Conservation (phyloP, 2,113 vertebrate species). For the Paralichthys olivaceus region DNA sequence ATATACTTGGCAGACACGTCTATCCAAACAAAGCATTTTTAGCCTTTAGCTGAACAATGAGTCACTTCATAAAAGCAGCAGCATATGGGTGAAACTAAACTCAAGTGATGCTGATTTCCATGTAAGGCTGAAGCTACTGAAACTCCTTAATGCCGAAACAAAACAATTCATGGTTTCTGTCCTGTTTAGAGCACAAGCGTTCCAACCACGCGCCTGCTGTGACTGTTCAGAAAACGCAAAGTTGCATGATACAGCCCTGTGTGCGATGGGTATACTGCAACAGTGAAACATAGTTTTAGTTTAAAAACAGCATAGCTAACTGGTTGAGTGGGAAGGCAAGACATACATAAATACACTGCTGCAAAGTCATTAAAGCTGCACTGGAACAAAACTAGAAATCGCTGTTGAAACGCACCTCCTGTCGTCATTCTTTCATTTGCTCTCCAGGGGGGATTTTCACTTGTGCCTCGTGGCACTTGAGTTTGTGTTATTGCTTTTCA, state of each 20-base stretch:
- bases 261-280: not conserved
- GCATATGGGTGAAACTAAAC: not conserved
- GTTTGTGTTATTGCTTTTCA: constrained; percentile 69
- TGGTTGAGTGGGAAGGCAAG: constrained; percentile 17
- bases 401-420: constrained; percentile 11
- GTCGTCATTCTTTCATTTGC: constrained; percentile 26
- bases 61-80: not conserved
- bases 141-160: not conserved
- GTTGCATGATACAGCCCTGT: not conserved
- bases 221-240: constrained; percentile 16
- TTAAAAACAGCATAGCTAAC: not conserved
- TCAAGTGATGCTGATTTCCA: not conserved
- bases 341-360: constrained; percentile 9
- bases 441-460: constrained; percentile 47
- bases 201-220: not conserved
- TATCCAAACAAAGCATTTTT: not conserved
- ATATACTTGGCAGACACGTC: not conserved
- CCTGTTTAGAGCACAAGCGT: not conserved
- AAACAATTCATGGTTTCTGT: not conserved
- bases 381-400: constrained; percentile 21
- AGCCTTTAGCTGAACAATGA: not conserved
- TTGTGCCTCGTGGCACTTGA: constrained; percentile 29
- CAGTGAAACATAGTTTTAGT: constrained; percentile 17
- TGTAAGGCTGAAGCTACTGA: not conserved
- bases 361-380: constrained; percentile 8